A percentile compares a stretch with the other conserved stretches of the same genome.
Conservation (phyloP, 1,140 invertebrate species). For the Zaprionus capensis region DNA sequence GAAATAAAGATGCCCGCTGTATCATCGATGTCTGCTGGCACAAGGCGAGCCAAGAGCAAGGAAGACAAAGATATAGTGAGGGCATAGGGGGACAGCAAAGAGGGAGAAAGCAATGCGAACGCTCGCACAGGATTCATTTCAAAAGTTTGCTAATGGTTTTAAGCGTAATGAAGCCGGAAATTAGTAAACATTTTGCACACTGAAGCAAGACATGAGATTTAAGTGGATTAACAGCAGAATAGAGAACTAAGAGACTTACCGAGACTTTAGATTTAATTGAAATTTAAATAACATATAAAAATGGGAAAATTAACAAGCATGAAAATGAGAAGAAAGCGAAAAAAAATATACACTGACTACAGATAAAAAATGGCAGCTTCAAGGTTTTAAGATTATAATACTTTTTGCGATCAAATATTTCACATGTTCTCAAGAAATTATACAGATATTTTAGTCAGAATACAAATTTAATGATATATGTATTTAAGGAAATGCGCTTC, state of each 20-base stretch:
- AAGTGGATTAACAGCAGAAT: background rate
- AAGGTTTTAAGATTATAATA: too few relatives aligned
- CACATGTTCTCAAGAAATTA: too few relatives aligned
- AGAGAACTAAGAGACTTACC: background rate
- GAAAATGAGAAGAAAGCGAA: too few relatives aligned
- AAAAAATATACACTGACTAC: too few relatives aligned
- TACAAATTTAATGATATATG: too few relatives aligned
- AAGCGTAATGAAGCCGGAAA: slow-evolving; percentile 78
- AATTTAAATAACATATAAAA: background rate
- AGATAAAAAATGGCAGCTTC: too few relatives aligned
- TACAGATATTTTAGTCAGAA: too few relatives aligned
- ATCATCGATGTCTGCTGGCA: slow-evolving; percentile 7
- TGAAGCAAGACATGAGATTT: slow-evolving; percentile 76
- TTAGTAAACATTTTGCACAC: slow-evolving; percentile 69
- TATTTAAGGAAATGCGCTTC: too few relatives aligned
- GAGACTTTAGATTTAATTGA: background rate
- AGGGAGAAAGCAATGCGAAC: slow-evolving; percentile 1
- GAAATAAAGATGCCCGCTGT: slow-evolving; percentile 50
- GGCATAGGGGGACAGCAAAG: background rate
- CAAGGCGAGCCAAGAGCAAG: background rate
- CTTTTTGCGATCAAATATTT: too few relatives aligned
- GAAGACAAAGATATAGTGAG: background rate
- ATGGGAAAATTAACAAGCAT: background rate
- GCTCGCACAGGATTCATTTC: slow-evolving; percentile 53
- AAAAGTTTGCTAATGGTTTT: slow-evolving; percentile 76